These are phyloP conservation scores for Calephelis perditalis DNA, from an alignment of 2,888 invertebrate species.

Conservation along the genomic window DNA sequence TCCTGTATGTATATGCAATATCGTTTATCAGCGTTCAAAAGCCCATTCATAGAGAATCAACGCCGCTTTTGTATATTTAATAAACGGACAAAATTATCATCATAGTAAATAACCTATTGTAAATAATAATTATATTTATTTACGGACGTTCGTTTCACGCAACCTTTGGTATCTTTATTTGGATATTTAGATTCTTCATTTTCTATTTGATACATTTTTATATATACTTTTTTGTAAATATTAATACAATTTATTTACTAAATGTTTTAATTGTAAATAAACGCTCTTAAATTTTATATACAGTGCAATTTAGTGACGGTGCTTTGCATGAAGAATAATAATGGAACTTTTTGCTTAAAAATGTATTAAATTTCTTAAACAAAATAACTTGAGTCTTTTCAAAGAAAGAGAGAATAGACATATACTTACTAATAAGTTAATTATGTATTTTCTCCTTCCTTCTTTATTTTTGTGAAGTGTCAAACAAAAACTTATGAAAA, in stretches of 20 bases:
- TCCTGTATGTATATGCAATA: not conserved
- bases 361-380: too few relatives aligned
- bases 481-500: too few relatives aligned
- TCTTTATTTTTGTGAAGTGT: too few relatives aligned
- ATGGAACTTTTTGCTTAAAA: too few relatives aligned
- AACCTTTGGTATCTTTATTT: conserved; percentile 19
- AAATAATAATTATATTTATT: conserved; percentile 17
- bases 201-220: conserved; percentile 17
- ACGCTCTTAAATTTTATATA: not conserved
- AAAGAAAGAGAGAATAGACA: too few relatives aligned
- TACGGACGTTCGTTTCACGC: conserved; percentile 1
- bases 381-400: too few relatives aligned
- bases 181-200: conserved; percentile 2
- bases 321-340: too few relatives aligned
- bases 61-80: not conserved
- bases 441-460: too few relatives aligned
- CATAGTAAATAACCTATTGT: conserved; percentile 3
- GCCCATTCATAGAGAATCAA: not conserved
- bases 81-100: not conserved
- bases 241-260: conserved; percentile 38
- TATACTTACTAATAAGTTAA: too few relatives aligned
- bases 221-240: conserved; percentile 46
- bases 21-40: conserved; percentile 12
- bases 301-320: conserved; percentile 7
- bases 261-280: conserved; percentile 43